Base-by-base conservation (phyloP, 2,113 vertebrate species). In the Tamias sibiricus region DNA sequence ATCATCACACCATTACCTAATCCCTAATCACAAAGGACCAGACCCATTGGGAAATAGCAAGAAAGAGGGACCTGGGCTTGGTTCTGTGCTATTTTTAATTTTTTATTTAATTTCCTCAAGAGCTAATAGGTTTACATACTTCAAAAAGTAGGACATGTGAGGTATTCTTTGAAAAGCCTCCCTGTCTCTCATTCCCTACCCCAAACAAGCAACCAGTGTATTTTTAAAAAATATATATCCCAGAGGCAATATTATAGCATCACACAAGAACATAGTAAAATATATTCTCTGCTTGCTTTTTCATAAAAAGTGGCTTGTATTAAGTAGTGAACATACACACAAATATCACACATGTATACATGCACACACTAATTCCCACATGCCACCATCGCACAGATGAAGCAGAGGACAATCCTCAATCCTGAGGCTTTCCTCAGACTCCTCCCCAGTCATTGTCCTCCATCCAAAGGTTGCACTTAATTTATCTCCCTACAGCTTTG, bases 291-390 rank as follows among this genome's bases (percentile, higher is more conserved):
- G 16, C 19, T 30, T 82, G 54, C 64, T 81, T 44, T 66, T 52
- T 93, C 20, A 57, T 59, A 54, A 97, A 92, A 69, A 6, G 1
- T 37, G 24, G 20, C 3, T 9, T 87, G 6, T 2, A n/a, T 52
- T 75, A 35, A 85, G 1, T 44, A 80, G 40, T 72, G 47, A 12
- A 35, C 35, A 42, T 3, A 54, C 0, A 32, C 9, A 37, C 10
- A 22, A 3, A 66, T 19, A 17, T 6, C 40, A 40, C 3, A 59
- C 54, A 79, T 0, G 22, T 10, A 40, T 4, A 37, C 11, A 37
- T 22, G 42, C 13, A 49, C 0, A 32, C 32, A 69, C n/a, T 37
- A 7, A 5, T 4, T 11, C 2, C 0, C 1, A 12, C 49, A 17
- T 10, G 28, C 3, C 9, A 37, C 3, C 1, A 35, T 30, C 4